Base-by-base conservation (phyloP, 2,888 invertebrate species). In the Eristalis intricaria region DNA sequence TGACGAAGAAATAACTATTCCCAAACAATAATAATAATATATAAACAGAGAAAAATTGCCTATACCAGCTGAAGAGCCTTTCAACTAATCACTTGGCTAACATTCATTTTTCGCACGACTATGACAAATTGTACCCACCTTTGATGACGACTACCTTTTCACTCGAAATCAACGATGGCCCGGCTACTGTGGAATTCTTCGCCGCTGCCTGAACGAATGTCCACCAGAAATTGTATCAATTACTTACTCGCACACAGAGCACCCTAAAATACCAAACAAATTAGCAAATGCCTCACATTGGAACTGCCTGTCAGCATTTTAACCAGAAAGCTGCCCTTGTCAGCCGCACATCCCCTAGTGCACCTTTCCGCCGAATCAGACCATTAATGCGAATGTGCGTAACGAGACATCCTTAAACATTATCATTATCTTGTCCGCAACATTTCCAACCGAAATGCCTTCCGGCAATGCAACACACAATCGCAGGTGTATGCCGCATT, bases 401-500 rank as follows among this genome's bases (percentile, higher is more conserved):
- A 63, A 26, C 63, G 15, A 70, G 63, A 50, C 50, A n/a, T 35
- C 10, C 68, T 19, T n/a, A 64, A 70, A 63, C 70, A 79, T 79
- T 40, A 70, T 60, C 64, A 70, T 71, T 65, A 65, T 60, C 65
- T 32, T 26, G 19, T n/a, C 32, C 7, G 32, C 40, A 68, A 11
- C 32, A 32, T 43, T 60, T 32, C 43, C 76, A 32, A 66, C 64
- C n/a, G 23, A 38, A 64, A 35, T 56, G 65, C 29, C 66, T 29
- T 15, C 4, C 15, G 8, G 66, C 66, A 75, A 7, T 43, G 58
- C 56, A 40, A 29, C 58, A 22, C 58, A 29, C 38, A 71, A 79
- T 60, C 70, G 78, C 78, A 79, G 78, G 70, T 79, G 78, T 29
- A 60, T 13, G 50, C 50, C 8, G 50, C 50, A 50, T 50, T 50